These are phyloP conservation scores for Diachasma alloeum DNA, from an alignment of 1,140 invertebrate species.

Conservation along the genomic window DNA sequence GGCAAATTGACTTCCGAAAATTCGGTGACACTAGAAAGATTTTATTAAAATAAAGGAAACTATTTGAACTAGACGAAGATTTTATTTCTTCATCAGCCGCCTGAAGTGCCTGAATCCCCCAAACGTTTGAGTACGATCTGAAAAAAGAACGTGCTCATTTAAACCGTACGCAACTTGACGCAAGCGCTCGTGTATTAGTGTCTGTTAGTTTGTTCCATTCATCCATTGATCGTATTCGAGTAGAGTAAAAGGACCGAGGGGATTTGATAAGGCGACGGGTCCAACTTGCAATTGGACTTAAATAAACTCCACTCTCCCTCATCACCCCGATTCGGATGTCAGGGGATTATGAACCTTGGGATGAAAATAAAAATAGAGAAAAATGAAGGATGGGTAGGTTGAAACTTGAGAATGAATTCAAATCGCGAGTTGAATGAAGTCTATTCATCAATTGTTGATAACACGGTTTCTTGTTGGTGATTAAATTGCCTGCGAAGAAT, in stretches of 20 bases:
- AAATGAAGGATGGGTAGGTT: too few species aligned
- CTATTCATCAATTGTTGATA: too few species aligned
- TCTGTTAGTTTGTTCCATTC: slow-evolving; percentile 49
- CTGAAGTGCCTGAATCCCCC: neutral
- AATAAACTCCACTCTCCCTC: slow-evolving; percentile 15
- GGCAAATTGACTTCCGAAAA: neutral
- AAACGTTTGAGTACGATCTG: neutral
- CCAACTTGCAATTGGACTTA: slow-evolving; percentile 1
- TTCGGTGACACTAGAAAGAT: neutral
- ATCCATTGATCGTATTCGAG: slow-evolving; percentile 60
- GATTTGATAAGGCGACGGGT: slow-evolving; percentile 37
- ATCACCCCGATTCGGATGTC: neutral
- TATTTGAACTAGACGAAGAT: too few species aligned
- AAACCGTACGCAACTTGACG: slow-evolving; percentile 32
- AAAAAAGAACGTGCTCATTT: slow-evolving; percentile 19
- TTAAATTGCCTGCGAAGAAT: too few species aligned
- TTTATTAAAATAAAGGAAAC: too few species aligned
- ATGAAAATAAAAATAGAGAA: neutral
- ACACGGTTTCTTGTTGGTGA: too few species aligned
- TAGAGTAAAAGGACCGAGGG: slow-evolving; percentile 28
- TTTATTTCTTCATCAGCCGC: too few species aligned
- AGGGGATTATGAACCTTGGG: neutral
- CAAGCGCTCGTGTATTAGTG: slow-evolving; percentile 15
- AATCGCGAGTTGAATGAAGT: too few species aligned
- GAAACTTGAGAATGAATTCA: too few species aligned